These are phyloP conservation scores for Ectemnius lituratus DNA, from an alignment of 2,888 invertebrate genomes.

Conservation along the genomic window DNA sequence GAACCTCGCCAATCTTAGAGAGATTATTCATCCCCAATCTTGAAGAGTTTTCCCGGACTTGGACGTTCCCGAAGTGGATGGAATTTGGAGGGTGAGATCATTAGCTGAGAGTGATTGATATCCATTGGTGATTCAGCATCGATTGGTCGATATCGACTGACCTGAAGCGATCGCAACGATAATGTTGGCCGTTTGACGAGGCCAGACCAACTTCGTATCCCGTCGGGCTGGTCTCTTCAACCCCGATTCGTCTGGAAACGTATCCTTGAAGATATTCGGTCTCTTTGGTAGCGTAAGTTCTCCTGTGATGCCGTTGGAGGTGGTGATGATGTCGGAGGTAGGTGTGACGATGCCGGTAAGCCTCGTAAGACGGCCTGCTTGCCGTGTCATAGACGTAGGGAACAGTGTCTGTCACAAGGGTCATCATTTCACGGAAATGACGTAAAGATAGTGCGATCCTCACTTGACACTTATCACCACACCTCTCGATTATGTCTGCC, in stretches of 20 bases:
- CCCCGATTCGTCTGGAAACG: slow-evolving; percentile 41
- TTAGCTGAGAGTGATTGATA: too few species aligned
- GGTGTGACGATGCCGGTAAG: slow-evolving; percentile 54
- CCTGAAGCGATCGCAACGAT: slow-evolving; percentile 66
- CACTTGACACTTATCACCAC: neutral
- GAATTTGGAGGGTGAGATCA: too few species aligned
- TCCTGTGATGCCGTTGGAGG: slow-evolving; percentile 54
- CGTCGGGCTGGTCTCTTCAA: neutral
- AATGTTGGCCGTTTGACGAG: slow-evolving; percentile 57
- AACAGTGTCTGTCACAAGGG: slow-evolving; percentile 75
- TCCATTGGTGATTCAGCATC: neutral
- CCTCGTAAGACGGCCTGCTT: slow-evolving; percentile 71
- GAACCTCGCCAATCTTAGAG: too few species aligned
- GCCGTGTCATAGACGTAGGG: slow-evolving; percentile 71
- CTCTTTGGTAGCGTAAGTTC: slow-evolving; percentile 60
- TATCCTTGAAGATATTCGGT: slow-evolving; percentile 41
- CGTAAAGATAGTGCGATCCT: neutral
- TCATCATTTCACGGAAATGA: slow-evolving; percentile 72
- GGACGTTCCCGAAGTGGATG: too few species aligned
- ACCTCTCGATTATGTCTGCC: neutral
- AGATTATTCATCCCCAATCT: too few species aligned
- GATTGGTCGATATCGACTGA: slow-evolving; percentile 31
- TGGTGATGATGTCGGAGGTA: slow-evolving; percentile 48
- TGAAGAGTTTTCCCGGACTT: too few species aligned
- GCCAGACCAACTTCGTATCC: slow-evolving; percentile 62